Evolutionary conservation across 1,140 invertebrate genomes (phyloP), one percentile per base, ranked within the genome.

Genomic region (Nixonia krombeini): DNA sequence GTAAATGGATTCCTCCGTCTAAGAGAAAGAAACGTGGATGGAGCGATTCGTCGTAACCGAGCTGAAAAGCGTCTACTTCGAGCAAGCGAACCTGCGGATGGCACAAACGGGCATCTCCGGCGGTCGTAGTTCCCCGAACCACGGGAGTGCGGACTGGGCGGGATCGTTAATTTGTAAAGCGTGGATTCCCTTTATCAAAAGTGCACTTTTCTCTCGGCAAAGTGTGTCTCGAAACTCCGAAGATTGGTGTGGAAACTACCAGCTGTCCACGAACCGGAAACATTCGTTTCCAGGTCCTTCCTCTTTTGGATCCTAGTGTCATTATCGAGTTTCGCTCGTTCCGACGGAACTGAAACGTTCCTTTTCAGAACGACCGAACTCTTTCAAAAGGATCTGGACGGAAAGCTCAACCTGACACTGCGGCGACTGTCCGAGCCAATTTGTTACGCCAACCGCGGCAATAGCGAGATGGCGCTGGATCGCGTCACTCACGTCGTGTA

Each of bases 241-340:
- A 64, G 67, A 70, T 64, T 70, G 56, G 67, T 70, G 67, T 64
- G 67, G 46, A 64, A 70, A 70, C 59, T 50, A 61, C 56, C 67
- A 70, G 67, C 55, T 70, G 67, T 64, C 61, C 51, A 35, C 25
- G 25, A 29, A 4, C 13, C 21, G 38, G 56, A 33, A 50, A 51
- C 61, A 52, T 59, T 63, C 58, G 55, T 69, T 69, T 57, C 16
- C 12, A 44, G 35, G 33, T 55, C 38, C 26, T 42, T 42, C 31
- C 41, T 28, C 45, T 21, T 44, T 44, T 47, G 44, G 33, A 13
- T 45, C 37, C n/a, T n/a, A 38, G 47, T 52, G 52, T 71, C 62
- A 66, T 71, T 71, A 71, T 57, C 53, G 50, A 65, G 46, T 45
- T 49, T 28, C 4, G 23, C 18, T 42, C 15, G 46, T 47, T 9